Conservation (phyloP, 2,888 invertebrate genomes). For the Macrophya annulata region DNA sequence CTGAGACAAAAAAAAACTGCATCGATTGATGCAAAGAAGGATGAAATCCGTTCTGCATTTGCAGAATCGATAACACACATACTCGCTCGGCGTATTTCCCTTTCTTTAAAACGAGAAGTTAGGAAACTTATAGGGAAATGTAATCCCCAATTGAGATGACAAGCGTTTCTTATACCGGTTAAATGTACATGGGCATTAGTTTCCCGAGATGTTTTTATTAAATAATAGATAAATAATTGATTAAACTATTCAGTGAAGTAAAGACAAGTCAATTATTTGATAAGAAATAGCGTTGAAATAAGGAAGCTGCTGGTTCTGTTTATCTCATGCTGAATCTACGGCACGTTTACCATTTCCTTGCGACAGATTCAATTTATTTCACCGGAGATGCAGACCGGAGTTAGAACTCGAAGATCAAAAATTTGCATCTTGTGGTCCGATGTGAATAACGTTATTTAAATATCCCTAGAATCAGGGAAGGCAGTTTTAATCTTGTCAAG, state of each 20-base stretch:
- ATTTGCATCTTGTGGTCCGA: slow-evolving; percentile 16
- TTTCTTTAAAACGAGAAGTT: too few species aligned
- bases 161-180: too few species aligned
- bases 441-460: not conserved
- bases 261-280: slow-evolving; percentile 44
- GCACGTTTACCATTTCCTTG: slow-evolving; percentile 42
- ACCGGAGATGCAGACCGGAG: slow-evolving; percentile 13
- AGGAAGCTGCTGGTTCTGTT: not conserved
- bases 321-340: slow-evolving; percentile 28
- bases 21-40: too few species aligned
- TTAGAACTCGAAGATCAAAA: slow-evolving; percentile 16
- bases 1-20: too few species aligned
- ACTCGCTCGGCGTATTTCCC: too few species aligned
- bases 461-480: not conserved
- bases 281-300: slow-evolving; percentile 29
- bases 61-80: too few species aligned
- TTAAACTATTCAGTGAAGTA: not conserved
- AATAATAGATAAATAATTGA: not conserved
- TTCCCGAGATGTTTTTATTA: too few species aligned
- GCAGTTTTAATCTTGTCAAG: not conserved
- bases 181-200: too few species aligned
- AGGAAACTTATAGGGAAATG: too few species aligned
- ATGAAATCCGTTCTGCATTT: too few species aligned
- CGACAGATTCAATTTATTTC: slow-evolving; percentile 42
- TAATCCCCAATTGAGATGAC: too few species aligned